Percentiles rank a stretch among this genome's conserved stretches.
Conservation (phyloP, 2,113 vertebrate species). For the Corythoichthys intestinalis region DNA sequence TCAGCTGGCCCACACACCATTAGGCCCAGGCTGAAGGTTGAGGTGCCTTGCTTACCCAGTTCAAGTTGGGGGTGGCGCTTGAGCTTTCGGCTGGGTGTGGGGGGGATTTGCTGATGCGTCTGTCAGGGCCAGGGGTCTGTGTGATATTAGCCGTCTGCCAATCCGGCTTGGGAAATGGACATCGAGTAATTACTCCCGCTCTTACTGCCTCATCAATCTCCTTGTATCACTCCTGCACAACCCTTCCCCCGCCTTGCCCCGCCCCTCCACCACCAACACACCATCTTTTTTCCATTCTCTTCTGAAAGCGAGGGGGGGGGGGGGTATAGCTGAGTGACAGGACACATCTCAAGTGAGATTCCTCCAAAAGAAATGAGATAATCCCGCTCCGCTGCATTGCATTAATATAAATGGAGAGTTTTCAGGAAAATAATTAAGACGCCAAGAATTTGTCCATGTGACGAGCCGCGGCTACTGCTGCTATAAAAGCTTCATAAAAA, state of each 20-base stretch:
- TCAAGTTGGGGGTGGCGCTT: slow-evolving; percentile 37
- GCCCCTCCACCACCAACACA: slow-evolving; percentile 24
- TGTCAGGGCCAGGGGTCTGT: slow-evolving; percentile 78
- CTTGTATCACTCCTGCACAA: slow-evolving; percentile 62
- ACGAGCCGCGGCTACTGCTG: slow-evolving; percentile 14
- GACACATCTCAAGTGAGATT: slow-evolving; percentile 48
- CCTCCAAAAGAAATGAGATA: slow-evolving; percentile 44
- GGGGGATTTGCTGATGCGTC: slow-evolving; percentile 45
- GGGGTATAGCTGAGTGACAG: slow-evolving; percentile 57
- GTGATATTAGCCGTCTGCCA: slow-evolving; percentile 83
- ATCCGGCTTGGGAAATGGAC: slow-evolving; percentile 78
- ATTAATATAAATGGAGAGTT: slow-evolving; percentile 11
- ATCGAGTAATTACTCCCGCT: slow-evolving; percentile 81
- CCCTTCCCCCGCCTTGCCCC: slow-evolving; percentile 7
- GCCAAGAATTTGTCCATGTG: not conserved
- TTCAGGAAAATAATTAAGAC: slow-evolving; percentile 16
- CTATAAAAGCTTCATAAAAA: slow-evolving; percentile 38
- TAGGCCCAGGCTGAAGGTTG: slow-evolving; percentile 58
- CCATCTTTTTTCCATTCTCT: slow-evolving; percentile 63
- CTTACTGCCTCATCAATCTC: slow-evolving; percentile 82
- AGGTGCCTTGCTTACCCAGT: slow-evolving; percentile 59
- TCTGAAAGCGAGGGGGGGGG: slow-evolving; percentile 47
- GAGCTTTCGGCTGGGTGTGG: slow-evolving; percentile 17
- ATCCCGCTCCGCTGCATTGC: slow-evolving; percentile 17
- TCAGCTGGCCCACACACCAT: slow-evolving; percentile 67